These are phyloP conservation scores for Furcula furcula DNA, from an alignment of 2,888 invertebrate species.

Conservation along the genomic window DNA sequence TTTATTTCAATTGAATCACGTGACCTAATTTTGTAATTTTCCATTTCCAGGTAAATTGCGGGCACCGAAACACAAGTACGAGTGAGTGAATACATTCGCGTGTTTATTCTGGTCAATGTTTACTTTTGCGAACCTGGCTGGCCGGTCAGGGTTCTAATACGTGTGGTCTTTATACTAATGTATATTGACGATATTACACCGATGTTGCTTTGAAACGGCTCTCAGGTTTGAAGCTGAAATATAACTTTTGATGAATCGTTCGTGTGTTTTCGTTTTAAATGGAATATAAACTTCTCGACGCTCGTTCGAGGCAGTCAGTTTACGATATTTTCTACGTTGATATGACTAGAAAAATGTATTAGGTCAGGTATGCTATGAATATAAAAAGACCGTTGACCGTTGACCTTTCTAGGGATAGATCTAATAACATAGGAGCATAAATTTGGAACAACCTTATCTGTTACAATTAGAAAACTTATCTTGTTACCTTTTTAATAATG, in stretches of 20 bases:
- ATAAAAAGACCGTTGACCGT: no score
- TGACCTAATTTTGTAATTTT: slow-evolving; percentile 28
- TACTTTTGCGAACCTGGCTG: slow-evolving; percentile 14
- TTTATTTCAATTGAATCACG: not conserved
- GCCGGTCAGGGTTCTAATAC: not conserved
- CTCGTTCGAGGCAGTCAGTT: not conserved
- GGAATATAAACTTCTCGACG: not conserved
- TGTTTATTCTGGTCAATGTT: slow-evolving; percentile 34
- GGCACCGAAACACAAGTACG: slow-evolving; percentile 8
- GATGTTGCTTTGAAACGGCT: not conserved
- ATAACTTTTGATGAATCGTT: not conserved
- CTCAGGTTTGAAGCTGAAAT: not conserved
- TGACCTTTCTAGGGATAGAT: no score
- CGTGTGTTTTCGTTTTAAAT: slow-evolving; percentile 1
- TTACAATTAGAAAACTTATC: no score
- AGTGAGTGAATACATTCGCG: slow-evolving; percentile 21
- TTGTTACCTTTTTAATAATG: no score
- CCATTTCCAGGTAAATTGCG: slow-evolving; percentile 37
- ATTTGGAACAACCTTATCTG: no score
- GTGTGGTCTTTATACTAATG: slow-evolving; percentile 6
- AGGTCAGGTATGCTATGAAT: no score
- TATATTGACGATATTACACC: slow-evolving; percentile 8
- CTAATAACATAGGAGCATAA: no score
- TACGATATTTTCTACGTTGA: not conserved
- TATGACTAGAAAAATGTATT: not conserved